Evolutionary conservation across 2,888 invertebrate species (phyloP).

Genomic region (Acleris holmiana): DNA sequence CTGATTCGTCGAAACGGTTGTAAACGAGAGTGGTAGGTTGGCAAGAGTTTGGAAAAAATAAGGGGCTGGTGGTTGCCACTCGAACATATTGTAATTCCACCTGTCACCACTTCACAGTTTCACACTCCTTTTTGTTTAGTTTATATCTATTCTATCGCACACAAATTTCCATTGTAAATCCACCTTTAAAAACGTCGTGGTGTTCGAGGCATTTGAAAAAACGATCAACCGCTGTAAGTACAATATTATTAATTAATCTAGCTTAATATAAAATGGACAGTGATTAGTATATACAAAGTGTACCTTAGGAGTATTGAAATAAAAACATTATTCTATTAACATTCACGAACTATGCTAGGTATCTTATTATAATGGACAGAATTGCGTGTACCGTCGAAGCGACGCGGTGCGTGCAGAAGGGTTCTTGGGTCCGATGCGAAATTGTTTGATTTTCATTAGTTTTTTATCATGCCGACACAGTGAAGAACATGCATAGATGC

Average conservation of each 20-base stretch:
- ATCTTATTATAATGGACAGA: slow-evolving; percentile 81
- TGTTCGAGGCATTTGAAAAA: slow-evolving; percentile 28
- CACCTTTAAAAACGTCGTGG: slow-evolving; percentile 8
- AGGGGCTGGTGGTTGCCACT: no score
- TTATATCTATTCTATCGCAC: background rate
- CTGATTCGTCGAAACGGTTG: no score
- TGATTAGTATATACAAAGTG: slow-evolving; percentile 73
- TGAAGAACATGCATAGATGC: no score
- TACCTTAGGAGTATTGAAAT: slow-evolving; percentile 59
- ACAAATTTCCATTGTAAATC: background rate
- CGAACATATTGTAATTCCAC: no score
- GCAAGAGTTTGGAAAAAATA: no score
- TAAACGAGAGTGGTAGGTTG: no score
- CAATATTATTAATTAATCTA: slow-evolving; percentile 42
- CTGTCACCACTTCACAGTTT: no score
- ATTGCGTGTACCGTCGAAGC: slow-evolving; percentile 78
- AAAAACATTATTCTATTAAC: slow-evolving; percentile 59
- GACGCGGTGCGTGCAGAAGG: slow-evolving; percentile 52
- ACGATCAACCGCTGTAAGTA: slow-evolving; percentile 18
- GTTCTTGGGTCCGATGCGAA: background rate
- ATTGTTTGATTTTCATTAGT: background rate
- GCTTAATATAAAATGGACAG: slow-evolving; percentile 72
- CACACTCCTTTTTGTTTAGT: no score
- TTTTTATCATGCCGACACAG: background rate
- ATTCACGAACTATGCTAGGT: slow-evolving; percentile 60